Conservation (phyloP, 2,888 invertebrate genomes). For the Brachynemurus nebulosus region DNA sequence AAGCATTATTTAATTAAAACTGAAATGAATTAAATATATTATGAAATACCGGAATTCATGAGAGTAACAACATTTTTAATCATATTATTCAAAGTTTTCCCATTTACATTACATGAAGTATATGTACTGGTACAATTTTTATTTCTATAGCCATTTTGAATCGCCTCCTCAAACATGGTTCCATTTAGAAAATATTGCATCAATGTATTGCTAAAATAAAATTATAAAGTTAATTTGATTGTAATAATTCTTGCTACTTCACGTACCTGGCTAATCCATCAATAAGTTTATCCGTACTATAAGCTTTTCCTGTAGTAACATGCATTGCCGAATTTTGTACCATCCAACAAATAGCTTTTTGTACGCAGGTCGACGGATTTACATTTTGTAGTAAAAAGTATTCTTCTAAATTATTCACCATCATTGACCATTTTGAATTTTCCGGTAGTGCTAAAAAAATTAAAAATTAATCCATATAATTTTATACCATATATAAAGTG, state of each 20-base stretch:
- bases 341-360: slow-evolving; percentile 41
- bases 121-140: slow-evolving; percentile 27
- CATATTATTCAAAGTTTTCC: too few relatives aligned
- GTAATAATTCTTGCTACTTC: neutral
- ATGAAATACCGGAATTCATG: too few relatives aligned
- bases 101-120: neutral
- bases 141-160: slow-evolving; percentile 32
- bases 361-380: slow-evolving; percentile 45
- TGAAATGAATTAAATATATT: too few relatives aligned
- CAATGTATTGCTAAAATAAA: slow-evolving; percentile 25
- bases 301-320: slow-evolving; percentile 28
- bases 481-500: too few relatives aligned
- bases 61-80: too few relatives aligned
- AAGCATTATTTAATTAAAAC: too few relatives aligned
- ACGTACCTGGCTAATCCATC: slow-evolving; percentile 34
- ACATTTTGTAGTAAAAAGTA: slow-evolving; percentile 40
- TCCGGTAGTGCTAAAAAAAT: slow-evolving; percentile 6
- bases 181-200: slow-evolving; percentile 32
- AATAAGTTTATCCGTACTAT: slow-evolving; percentile 34
- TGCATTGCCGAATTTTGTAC: slow-evolving; percentile 31
- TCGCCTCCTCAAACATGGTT: slow-evolving; percentile 38
- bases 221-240: neutral
- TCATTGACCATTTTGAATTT: slow-evolving; percentile 15
- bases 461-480: too few relatives aligned
- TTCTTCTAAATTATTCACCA: slow-evolving; percentile 37